A percentile compares a stretch with the other conserved stretches of the same genome.
Conservation (phyloP, 2,797 vertebrate genomes). For the Smutsia temminckii region DNA sequence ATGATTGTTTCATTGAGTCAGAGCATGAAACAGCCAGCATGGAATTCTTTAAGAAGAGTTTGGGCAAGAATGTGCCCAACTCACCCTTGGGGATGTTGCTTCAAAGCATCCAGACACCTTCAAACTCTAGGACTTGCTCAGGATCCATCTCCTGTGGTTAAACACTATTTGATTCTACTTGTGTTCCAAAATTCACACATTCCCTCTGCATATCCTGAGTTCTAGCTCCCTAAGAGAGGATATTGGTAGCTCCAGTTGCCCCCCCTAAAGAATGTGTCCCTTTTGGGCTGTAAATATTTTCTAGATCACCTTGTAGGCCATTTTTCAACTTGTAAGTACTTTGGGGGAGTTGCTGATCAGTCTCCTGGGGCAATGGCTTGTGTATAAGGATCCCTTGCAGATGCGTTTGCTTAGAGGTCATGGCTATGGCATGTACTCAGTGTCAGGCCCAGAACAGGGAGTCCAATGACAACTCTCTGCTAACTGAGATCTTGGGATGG, state of each 20-base stretch:
- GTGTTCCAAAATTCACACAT: neutral
- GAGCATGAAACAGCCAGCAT: neutral
- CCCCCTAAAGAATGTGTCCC: neutral
- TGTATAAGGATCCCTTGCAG: neutral
- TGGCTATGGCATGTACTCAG: neutral
- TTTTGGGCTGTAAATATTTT: neutral
- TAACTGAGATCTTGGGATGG: neutral
- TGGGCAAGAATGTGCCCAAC: neutral
- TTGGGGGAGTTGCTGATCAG: neutral
- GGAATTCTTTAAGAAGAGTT: neutral
- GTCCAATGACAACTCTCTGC: neutral
- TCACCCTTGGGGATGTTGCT: neutral
- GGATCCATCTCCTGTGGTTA: neutral
- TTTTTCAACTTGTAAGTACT: neutral
- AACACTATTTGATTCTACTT: neutral
- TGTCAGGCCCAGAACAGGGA: neutral
- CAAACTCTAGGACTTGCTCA: too few species aligned
- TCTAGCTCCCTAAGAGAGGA: neutral
- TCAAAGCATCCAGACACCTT: neutral
- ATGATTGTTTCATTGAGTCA: neutral
- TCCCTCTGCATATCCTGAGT: neutral
- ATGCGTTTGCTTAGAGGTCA: neutral
- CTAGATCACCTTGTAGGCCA: neutral
- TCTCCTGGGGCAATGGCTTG: neutral
- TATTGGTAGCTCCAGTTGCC: neutral